Conservation (phyloP, 2,113 vertebrate genomes). For the Brachyhypopomus occidentalis region DNA sequence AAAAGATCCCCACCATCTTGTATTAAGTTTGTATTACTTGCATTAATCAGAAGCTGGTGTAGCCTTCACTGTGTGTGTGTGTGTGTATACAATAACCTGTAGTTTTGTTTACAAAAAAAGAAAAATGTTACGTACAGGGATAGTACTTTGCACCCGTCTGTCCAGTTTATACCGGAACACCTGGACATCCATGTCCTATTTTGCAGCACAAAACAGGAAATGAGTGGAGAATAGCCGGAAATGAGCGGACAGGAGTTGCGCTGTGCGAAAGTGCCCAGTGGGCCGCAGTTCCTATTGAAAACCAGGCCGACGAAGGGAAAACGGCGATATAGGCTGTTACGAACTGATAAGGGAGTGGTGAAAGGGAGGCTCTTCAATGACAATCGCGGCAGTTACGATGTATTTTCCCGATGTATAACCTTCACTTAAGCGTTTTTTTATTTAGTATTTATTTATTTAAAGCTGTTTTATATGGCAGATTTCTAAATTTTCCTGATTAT, state of each 20-base stretch:
- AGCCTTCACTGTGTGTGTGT: too few relatives aligned
- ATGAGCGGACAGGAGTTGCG: conserved; percentile 33
- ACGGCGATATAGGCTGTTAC: background rate
- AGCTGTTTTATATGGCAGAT: too few relatives aligned
- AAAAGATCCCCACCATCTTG: conserved; percentile 76
- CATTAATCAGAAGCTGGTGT: background rate
- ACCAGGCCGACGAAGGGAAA: background rate
- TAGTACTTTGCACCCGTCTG: conserved; percentile 12
- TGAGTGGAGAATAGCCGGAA: conserved; percentile 53
- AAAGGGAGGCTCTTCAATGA: background rate
- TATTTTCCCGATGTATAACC: too few relatives aligned
- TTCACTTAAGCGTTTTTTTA: too few relatives aligned
- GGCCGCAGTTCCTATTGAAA: conserved; percentile 1
- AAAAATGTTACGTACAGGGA: too few relatives aligned
- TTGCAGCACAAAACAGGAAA: conserved; percentile 50
- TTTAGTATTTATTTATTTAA: too few relatives aligned
- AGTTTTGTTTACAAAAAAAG: too few relatives aligned
- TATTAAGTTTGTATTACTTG: conserved; percentile 2
- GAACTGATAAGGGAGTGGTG: background rate
- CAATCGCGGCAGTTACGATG: background rate
- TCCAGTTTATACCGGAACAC: conserved; percentile 34
- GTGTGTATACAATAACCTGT: too few relatives aligned
- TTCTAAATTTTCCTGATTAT: too few relatives aligned
- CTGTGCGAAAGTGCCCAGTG: background rate
- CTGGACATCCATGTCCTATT: conserved; percentile 50